Base-by-base conservation (phyloP, 2,888 invertebrate species). In the Papilio protenor region DNA sequence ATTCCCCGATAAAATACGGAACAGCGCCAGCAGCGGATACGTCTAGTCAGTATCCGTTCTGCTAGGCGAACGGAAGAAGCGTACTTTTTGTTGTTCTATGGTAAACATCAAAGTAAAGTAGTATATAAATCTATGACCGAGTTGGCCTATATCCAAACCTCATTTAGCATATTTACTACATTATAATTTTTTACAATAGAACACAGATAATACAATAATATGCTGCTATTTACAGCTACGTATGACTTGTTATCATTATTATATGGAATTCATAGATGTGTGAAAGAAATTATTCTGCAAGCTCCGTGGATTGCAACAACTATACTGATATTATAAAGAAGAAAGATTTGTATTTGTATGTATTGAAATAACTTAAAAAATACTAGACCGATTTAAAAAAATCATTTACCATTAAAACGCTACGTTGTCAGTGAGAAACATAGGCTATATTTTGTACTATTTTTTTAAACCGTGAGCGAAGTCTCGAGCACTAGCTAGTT, bases 51-150 rank as follows among this genome's bases (percentile, higher is more conserved):
- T 74, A 77, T 77, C 77, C 77, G 77, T 33, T 77, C 47, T 49
- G 61, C 59, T 74, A 70, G 59, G 74, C 70, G 33, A 77, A 74
- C 74, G 77, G 77, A 77, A 77, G 74, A 49, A 75, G 74, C n/a
- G 59, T 77, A 75, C 61, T 77, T 77, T 77, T 77, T 77, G 73
- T 77, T 74, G 74, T 74, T 77, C 77, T 74, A 69, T 77, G 70
- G 57, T 73, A 73, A 73, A 77, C 77, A 73, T 77, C 64, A 77
- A 77, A 73, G 73, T 73, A 77, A 57, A 73, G 77, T 64, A 73
- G 66, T 66, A 77, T 33, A 74, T 74, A 74, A 70, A 77, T 70
- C 57, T 57, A 73, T 77, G 73, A 77, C 77, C 73, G 73, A 73
- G 61, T 77, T 77, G 77, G 73, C 77, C 73, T 45, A 57, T 18